Percentiles rank a stretch among this genome's conserved stretches.
phyloP scores from a whole-genome alignment of 2,888 invertebrate genomes.

The Mesorhabditis spiculigera region DNA sequence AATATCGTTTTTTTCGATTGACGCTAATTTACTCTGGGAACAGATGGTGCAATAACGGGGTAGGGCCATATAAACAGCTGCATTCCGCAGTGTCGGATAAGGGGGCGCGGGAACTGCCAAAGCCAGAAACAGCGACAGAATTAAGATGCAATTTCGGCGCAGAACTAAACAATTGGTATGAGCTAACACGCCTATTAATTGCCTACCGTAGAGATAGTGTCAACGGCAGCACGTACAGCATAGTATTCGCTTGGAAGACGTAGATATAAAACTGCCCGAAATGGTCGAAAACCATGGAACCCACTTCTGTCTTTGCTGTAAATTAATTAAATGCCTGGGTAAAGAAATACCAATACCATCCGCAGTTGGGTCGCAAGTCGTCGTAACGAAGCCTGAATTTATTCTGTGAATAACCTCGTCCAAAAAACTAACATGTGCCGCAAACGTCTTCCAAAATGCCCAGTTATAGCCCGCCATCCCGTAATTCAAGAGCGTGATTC shows the following conservation, averaged over 20 bases:
- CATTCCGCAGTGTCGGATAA: conserved; percentile 94
- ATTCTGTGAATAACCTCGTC: not conserved
- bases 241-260: conserved; percentile 92
- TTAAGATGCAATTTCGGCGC: conserved; percentile 60
- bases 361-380: conserved; percentile 92
- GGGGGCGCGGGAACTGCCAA: conserved; percentile 88
- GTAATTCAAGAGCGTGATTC: conserved; percentile 15
- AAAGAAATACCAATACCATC: conserved; percentile 99
- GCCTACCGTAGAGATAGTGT: conserved; percentile 61
- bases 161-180: conserved; percentile 52
- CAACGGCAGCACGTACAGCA: conserved; percentile 84
- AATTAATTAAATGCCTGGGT: conserved; percentile 99
- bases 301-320: conserved; percentile 84
- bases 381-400: conserved; percentile 69
- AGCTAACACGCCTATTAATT: conserved; percentile 6
- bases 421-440: conserved; percentile 33
- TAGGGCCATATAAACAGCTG: conserved; percentile 83
- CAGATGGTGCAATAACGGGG: conserved; percentile 80
- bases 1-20: not conserved
- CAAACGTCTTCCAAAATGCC: conserved; percentile 30
- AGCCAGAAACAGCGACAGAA: conserved; percentile 66
- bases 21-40: conserved; percentile 19
- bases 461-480: conserved; percentile 12
- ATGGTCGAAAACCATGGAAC: conserved; percentile 99
- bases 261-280: conserved; percentile 89